Conservation (phyloP, 2,113 vertebrate species). For the Neodontobutis hainanensis region DNA sequence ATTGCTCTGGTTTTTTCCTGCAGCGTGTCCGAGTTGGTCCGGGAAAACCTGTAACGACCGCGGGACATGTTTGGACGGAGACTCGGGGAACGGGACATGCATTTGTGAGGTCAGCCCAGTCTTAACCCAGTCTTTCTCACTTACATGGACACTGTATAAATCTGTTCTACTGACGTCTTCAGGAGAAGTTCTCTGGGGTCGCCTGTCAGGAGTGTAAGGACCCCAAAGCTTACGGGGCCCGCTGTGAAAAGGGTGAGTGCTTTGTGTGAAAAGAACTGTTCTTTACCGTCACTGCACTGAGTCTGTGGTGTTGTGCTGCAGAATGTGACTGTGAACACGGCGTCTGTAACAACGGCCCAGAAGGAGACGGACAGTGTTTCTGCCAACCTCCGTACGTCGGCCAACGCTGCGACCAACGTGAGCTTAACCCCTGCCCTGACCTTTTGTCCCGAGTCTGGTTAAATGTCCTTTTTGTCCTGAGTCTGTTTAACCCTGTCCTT, state of each 20-base stretch:
- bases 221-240: conserved; percentile 77
- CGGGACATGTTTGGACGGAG: conserved; percentile 87
- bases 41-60: conserved; percentile 82
- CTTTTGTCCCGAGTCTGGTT: background rate
- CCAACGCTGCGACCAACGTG: conserved; percentile 87
- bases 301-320: conserved; percentile 49
- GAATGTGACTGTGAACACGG: conserved; percentile 87
- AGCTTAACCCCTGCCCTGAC: background rate
- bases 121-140: background rate
- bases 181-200: conserved; percentile 87
- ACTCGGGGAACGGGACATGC: conserved; percentile 87
- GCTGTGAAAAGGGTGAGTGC: conserved; percentile 85
- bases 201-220: conserved; percentile 88
- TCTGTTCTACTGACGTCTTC: background rate
- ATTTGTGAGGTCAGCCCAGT: conserved; percentile 84
- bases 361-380: conserved; percentile 84
- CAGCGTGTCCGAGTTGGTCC: conserved; percentile 88
- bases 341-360: conserved; percentile 79
- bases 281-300: background rate
- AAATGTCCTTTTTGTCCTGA: too few relatives aligned
- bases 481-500: too few relatives aligned
- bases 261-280: background rate
- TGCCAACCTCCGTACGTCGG: conserved; percentile 91
- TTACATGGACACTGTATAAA: too few relatives aligned
- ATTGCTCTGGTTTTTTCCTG: conserved; percentile 15